Evolutionary conservation across 2,113 vertebrate species (phyloP).

Genomic region (Oryzias javanicus): DNA sequence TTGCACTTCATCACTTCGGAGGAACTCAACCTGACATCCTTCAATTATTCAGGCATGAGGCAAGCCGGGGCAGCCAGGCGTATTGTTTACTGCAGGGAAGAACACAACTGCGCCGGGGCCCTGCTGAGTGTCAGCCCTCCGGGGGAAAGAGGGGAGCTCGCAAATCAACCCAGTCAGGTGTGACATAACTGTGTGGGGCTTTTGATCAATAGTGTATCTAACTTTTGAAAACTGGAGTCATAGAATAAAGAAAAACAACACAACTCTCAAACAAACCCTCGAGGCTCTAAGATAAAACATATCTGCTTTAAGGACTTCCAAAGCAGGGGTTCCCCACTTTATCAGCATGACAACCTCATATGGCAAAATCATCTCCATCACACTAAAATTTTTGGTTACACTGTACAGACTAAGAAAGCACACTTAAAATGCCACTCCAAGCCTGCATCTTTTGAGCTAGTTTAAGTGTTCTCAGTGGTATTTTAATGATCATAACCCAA

Average conservation of each 20-base stretch:
- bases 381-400: too few relatives aligned
- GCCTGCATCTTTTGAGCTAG: too few relatives aligned
- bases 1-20: slow-evolving; percentile 39
- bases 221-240: not conserved
- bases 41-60: slow-evolving; percentile 72
- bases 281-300: too few relatives aligned
- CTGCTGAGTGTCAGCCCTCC: slow-evolving; percentile 22
- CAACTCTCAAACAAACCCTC: too few relatives aligned
- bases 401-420: too few relatives aligned
- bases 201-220: not conserved
- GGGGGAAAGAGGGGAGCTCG: not conserved
- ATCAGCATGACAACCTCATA: too few relatives aligned
- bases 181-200: not conserved
- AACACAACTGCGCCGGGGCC: slow-evolving; percentile 8
- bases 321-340: too few relatives aligned
- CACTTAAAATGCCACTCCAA: too few relatives aligned
- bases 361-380: too few relatives aligned
- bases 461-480: too few relatives aligned
- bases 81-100: slow-evolving; percentile 38
- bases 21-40: slow-evolving; percentile 56
- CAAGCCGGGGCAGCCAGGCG: slow-evolving; percentile 31
- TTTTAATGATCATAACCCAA: too few relatives aligned
- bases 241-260: not conserved
- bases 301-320: too few relatives aligned
- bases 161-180: not conserved